Evolutionary conservation across 2,797 vertebrate species (phyloP), one percentile per base, ranked within the genome.

Genomic region (Loris lydekkerianus): DNA sequence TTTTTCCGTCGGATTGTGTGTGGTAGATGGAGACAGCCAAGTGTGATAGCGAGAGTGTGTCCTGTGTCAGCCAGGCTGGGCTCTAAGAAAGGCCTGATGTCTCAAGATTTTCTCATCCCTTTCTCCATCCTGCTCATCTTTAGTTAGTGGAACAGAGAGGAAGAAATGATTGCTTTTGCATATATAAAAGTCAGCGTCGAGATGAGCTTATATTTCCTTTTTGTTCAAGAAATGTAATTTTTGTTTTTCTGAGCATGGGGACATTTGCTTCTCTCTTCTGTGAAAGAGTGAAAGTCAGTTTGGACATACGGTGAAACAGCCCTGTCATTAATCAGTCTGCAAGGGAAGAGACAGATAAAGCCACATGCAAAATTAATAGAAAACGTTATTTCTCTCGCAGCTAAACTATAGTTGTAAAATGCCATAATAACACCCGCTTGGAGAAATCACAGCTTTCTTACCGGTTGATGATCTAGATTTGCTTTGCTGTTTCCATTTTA

Each of bases 151-250:
- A 40, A 27, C 21, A 63, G 60, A 81, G 27, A 37, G 72, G 65
- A 60, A 18, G 10, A 81, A 49, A 40, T 29, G 29, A 23, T 40
- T 34, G 34, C 21, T 27, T 21, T 25, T 61, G 58, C 89, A 5
- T 23, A 23, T 37, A 7, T 17, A 29, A 53, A 49, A 67, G 46
- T 43, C 11, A 65, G 7, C 7, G 25, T 81, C 40, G 25, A 40
- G 27, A n/a, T 78, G 70, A 49, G 58, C 61, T 70, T 82, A 5
- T 31, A 29, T 67, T 92, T 93, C 56, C 14, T 84, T 63, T 83
- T 96, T 83, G 65, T 87, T 76, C 31, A 20, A 85, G 80, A 89
- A 85, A 70, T 95, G 49, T 49, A 31, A 43, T 86, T 77, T 84
- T 76, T 56, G 13, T 84, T 91, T 84, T 96, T 76, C 83, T 0